Evolutionary conservation across 2,888 invertebrate genomes (phyloP).

Genomic region (Lagria hirta): DNA sequence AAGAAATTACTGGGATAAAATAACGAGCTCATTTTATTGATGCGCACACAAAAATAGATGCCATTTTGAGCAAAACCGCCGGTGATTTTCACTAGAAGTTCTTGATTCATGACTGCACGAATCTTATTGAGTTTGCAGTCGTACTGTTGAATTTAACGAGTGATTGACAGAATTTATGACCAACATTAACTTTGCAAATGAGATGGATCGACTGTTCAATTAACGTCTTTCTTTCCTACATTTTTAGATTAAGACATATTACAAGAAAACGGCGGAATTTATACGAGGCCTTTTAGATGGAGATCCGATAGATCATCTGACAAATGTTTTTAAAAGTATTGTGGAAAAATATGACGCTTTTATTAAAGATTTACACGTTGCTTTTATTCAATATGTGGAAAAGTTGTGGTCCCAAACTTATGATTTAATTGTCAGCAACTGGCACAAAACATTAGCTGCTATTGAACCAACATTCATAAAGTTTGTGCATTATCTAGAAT

Average conservation of each 20-base stretch:
- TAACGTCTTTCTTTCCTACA: slow-evolving; percentile 12
- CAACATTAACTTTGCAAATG: neutral
- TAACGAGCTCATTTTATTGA: too few species aligned
- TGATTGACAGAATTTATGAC: slow-evolving; percentile 7
- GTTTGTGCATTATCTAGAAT: slow-evolving; percentile 74
- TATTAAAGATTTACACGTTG: slow-evolving; percentile 74
- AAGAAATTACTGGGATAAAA: too few species aligned
- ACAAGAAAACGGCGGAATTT: slow-evolving; percentile 69
- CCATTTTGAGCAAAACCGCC: too few species aligned
- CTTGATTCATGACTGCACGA: too few species aligned
- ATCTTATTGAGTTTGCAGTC: too few species aligned
- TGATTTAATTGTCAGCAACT: slow-evolving; percentile 65
- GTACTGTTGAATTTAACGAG: too few species aligned
- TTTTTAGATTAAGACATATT: slow-evolving; percentile 65
- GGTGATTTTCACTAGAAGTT: too few species aligned
- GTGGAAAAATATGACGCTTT: slow-evolving; percentile 78
- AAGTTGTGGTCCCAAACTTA: slow-evolving; percentile 72
- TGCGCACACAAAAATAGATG: too few species aligned
- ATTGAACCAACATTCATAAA: slow-evolving; percentile 79
- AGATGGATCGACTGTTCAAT: neutral
- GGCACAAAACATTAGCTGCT: slow-evolving; percentile 70
- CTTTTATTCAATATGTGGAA: slow-evolving; percentile 69
- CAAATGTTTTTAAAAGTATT: slow-evolving; percentile 66
- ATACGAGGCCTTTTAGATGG: slow-evolving; percentile 71
- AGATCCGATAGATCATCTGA: slow-evolving; percentile 72